A percentile compares a stretch with the other conserved stretches of the same genome.
These are phyloP conservation scores for Drosophila lutescens DNA, from an alignment of 2,888 invertebrate genomes.

Conservation along the genomic window DNA sequence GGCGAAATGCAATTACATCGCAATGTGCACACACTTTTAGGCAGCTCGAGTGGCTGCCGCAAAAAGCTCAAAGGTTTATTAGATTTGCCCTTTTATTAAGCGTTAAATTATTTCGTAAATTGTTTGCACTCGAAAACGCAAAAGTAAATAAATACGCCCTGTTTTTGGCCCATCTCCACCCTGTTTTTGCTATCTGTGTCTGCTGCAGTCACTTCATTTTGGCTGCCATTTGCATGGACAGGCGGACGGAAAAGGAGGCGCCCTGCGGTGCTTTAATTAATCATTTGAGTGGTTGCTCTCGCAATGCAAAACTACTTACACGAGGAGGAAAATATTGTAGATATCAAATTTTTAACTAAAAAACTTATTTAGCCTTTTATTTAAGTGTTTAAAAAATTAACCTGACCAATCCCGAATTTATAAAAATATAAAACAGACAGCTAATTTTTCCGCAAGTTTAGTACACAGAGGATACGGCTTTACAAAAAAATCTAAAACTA, in stretches of 20 bases:
- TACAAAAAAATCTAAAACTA: too few relatives aligned
- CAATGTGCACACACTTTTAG: conserved; percentile 66
- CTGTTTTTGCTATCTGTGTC: conserved; percentile 13
- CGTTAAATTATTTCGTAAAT: conserved; percentile 78
- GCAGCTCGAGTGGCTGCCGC: conserved; percentile 60
- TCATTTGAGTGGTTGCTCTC: conserved; percentile 65
- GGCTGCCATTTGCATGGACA: conserved; percentile 75
- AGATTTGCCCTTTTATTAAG: conserved; percentile 78
- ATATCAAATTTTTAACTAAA: too few relatives aligned
- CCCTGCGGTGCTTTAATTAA: conserved; percentile 76
- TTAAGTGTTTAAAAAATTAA: too few relatives aligned
- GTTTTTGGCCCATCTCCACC: not conserved
- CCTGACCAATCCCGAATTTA: too few relatives aligned
- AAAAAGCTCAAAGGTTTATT: conserved; percentile 79
- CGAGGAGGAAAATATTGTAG: not conserved
- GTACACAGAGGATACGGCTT: too few relatives aligned
- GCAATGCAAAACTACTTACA: conserved; percentile 67
- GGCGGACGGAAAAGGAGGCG: conserved; percentile 28
- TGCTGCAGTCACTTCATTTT: conserved; percentile 63
- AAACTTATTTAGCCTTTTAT: too few relatives aligned
- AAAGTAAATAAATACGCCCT: conserved; percentile 63
- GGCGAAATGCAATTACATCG: conserved; percentile 73
- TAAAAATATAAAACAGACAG: too few relatives aligned
- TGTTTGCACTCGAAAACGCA: conserved; percentile 69
- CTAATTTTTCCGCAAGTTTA: too few relatives aligned